phyloP scores from a whole-genome alignment of 2,797 vertebrate genomes.

The Chaetodon trifasciatus region DNA sequence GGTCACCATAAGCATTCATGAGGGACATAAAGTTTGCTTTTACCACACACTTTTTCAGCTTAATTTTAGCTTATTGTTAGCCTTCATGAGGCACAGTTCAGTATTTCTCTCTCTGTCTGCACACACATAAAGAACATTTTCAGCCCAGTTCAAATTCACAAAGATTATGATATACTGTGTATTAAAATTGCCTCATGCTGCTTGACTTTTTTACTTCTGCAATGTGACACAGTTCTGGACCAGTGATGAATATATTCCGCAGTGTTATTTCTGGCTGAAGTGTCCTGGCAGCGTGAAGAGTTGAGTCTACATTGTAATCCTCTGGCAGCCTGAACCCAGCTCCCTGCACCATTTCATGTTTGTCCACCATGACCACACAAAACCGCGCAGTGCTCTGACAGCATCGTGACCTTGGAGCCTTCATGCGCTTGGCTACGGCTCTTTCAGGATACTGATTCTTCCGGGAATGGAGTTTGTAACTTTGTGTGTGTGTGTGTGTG shows the following conservation, averaged over 20 bases:
- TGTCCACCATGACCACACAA: slow-evolving; percentile 14
- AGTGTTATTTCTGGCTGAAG: slow-evolving; percentile 34
- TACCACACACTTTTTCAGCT: too few relatives aligned
- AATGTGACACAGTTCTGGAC: not conserved
- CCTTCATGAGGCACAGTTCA: not conserved
- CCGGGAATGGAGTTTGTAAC: slow-evolving; percentile 25
- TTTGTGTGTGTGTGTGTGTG: slow-evolving; percentile 22
- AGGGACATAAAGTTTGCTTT: too few relatives aligned
- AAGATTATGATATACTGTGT: not conserved
- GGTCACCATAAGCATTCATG: not conserved
- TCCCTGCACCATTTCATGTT: slow-evolving; percentile 45
- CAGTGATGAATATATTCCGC: slow-evolving; percentile 18
- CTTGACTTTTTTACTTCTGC: not conserved
- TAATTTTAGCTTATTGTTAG: not conserved
- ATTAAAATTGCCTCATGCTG: not conserved
- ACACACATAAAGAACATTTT: not conserved
- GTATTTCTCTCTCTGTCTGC: not conserved
- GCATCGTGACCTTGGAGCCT: slow-evolving; percentile 42
- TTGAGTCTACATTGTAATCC: slow-evolving; percentile 40
- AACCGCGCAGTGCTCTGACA: slow-evolving; percentile 24
- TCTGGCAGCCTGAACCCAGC: slow-evolving; percentile 34
- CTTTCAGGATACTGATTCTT: slow-evolving; percentile 41
- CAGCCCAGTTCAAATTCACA: not conserved
- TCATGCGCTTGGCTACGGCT: slow-evolving; percentile 21
- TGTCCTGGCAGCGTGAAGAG: slow-evolving; percentile 27